Evolutionary conservation across 2,888 invertebrate genomes (phyloP).

Genomic region (Escarpia spicata): DNA sequence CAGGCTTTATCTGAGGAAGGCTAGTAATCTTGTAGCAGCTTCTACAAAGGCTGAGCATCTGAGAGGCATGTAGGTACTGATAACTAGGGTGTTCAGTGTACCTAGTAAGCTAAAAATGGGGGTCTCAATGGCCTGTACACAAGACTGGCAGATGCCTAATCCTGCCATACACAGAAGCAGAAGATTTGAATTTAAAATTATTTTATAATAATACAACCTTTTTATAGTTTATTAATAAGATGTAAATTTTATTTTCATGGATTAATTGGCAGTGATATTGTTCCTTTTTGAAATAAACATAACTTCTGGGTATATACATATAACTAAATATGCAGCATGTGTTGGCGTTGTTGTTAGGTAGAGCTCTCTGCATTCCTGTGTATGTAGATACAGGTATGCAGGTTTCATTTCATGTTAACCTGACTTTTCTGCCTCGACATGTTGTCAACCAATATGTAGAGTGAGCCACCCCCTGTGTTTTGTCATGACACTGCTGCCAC

Average conservation of each 20-base stretch:
- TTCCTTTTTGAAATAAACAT: not conserved
- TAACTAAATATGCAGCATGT: not conserved
- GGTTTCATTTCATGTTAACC: not conserved
- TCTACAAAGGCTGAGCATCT: slow-evolving; percentile 16
- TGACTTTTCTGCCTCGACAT: not conserved
- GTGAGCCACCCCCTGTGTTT: not conserved
- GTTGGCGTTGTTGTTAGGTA: not conserved
- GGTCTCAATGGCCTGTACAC: not conserved
- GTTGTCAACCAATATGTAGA: not conserved
- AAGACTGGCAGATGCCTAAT: not conserved
- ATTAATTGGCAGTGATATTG: not conserved
- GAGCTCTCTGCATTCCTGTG: not conserved
- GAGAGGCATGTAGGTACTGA: not conserved
- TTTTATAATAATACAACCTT: not conserved
- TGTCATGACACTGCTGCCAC: not conserved
- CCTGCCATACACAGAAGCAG: not conserved
- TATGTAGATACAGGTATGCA: not conserved
- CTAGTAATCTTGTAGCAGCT: not conserved
- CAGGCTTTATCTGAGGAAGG: not conserved
- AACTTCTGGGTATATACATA: not conserved
- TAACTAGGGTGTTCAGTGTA: not conserved
- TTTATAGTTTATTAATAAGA: not conserved
- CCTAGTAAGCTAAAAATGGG: not conserved
- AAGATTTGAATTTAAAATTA: not conserved
- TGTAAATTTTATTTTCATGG: not conserved